These are phyloP conservation scores for Ptychadena robeensis DNA, from an alignment of 2,797 vertebrate genomes.

Conservation along the genomic window DNA sequence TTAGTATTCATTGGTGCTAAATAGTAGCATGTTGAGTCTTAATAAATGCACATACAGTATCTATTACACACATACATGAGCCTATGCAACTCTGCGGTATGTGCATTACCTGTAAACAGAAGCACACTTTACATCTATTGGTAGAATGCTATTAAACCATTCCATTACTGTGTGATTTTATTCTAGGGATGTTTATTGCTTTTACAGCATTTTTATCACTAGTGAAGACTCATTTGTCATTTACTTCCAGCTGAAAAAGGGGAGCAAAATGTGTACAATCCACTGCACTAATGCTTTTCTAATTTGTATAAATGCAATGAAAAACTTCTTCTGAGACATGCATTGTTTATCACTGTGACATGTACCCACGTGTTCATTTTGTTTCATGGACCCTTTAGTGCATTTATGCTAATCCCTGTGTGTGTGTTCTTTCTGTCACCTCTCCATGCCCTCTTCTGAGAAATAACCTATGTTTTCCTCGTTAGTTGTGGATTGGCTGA, in stretches of 20 bases:
- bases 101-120: constrained; percentile 30
- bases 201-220: constrained; percentile 58
- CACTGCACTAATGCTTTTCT: constrained; percentile 61
- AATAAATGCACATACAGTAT: background rate
- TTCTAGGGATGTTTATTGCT: constrained; percentile 58
- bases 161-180: constrained; percentile 50
- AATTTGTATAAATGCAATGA: constrained; percentile 61
- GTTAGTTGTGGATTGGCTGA: background rate
- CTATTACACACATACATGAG: background rate
- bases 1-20: background rate
- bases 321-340: constrained; percentile 44
- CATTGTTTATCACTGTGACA: constrained; percentile 61
- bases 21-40: background rate
- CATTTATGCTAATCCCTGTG: constrained; percentile 43
- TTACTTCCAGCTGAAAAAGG: constrained; percentile 37
- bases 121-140: constrained; percentile 45
- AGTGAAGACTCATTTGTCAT: constrained; percentile 52
- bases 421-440: background rate
- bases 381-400: constrained; percentile 35
- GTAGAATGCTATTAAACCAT: constrained; percentile 48
- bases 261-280: constrained; percentile 46
- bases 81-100: background rate
- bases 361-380: constrained; percentile 34
- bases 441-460: background rate
- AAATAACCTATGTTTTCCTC: background rate